A percentile compares a stretch with the other conserved stretches of the same genome.
Conservation (phyloP, 2,888 invertebrate genomes). For the Neoaliturus tenellus region DNA sequence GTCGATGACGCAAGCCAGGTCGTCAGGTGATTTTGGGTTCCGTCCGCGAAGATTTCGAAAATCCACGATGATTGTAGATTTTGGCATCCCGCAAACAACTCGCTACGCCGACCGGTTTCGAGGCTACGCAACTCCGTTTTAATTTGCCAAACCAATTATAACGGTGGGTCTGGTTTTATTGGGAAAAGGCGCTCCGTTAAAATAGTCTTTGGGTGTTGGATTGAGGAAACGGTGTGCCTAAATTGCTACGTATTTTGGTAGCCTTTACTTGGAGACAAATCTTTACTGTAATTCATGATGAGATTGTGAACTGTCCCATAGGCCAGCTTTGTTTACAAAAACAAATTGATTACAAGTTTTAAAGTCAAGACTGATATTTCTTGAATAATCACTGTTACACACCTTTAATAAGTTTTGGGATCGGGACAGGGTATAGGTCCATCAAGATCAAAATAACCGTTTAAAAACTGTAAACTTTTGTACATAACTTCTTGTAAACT, state of each 20-base stretch:
- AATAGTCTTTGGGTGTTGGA: background rate
- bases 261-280: too few species aligned
- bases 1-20: background rate
- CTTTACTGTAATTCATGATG: too few species aligned
- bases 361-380: too few species aligned
- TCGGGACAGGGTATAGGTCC: too few species aligned
- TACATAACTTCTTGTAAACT: too few species aligned
- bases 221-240: background rate
- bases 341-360: too few species aligned
- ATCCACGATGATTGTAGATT: background rate
- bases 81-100: slow-evolving; percentile 3
- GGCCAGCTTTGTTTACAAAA: too few species aligned
- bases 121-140: slow-evolving; percentile 11
- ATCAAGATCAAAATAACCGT: too few species aligned
- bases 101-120: background rate
- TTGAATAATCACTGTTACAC: too few species aligned
- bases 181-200: background rate
- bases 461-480: too few species aligned
- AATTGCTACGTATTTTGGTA: background rate
- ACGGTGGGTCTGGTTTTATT: slow-evolving; percentile 33
- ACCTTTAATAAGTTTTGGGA: too few species aligned
- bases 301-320: too few species aligned
- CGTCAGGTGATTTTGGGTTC: background rate
- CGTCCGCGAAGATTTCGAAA: background rate
- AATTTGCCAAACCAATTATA: slow-evolving; percentile 27